phyloP scores from a whole-genome alignment of 2,888 invertebrate species.

The Polyploca ridens region DNA sequence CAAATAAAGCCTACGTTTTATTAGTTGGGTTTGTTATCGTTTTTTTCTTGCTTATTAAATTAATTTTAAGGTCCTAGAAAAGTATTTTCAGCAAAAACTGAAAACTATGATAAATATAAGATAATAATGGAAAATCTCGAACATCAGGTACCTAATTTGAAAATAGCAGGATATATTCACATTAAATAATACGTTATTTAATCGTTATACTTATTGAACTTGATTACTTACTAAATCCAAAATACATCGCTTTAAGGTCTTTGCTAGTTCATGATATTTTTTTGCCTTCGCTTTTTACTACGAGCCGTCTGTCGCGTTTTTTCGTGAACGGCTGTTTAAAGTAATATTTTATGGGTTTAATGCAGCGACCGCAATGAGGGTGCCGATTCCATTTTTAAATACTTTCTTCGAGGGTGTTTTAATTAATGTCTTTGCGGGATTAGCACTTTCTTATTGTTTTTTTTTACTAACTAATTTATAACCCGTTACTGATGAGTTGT shows the following conservation, averaged over 20 bases:
- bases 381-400: conserved; percentile 52
- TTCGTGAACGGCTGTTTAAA: conserved; percentile 16
- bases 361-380: conserved; percentile 43
- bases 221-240: not conserved
- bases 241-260: not conserved
- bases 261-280: conserved; percentile 25
- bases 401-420: conserved; percentile 45
- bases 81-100: not conserved
- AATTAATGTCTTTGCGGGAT: conserved; percentile 58
- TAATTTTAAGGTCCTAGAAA: not conserved
- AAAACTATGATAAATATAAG: too few species aligned
- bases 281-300: conserved; percentile 39
- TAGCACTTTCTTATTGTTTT: conserved; percentile 61
- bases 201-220: too few species aligned
- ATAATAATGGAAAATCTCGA: too few species aligned
- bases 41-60: not conserved
- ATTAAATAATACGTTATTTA: too few species aligned
- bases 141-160: too few species aligned
- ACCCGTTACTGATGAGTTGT: conserved; percentile 46
- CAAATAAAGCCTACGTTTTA: conserved; percentile 45
- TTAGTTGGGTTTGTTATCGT: conserved; percentile 15
- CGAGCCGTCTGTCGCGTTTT: conserved; percentile 37
- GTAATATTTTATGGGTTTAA: conserved; percentile 44
- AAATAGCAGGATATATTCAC: too few species aligned
- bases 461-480: conserved; percentile 32